Evolutionary conservation across 2,113 vertebrate genomes (phyloP), one percentile per base, ranked within the genome.

Genomic region (Oplegnathus fasciatus): DNA sequence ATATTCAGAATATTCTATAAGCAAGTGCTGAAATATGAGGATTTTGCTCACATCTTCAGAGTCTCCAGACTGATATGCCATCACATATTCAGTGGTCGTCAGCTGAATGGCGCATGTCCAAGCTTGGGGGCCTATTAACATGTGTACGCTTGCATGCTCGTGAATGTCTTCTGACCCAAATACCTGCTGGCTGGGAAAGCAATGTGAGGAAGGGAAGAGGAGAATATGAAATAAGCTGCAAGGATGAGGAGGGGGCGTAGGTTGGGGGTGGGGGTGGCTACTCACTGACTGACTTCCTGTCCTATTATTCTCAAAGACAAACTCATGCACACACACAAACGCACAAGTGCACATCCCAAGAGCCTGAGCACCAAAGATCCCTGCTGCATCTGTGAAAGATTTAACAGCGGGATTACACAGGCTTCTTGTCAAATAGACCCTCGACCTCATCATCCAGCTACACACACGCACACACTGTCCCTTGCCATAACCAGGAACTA

Each of bases 121-220:
- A 52, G 34, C 9, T 76, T 34, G 18, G 32, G 55, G 28, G 65
- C 57, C 50, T 70, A 54, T 58, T 70, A 76, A 54, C 54, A 57
- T 66, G 55, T 22, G 42, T 42, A 48, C 2, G 2, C 65, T 75
- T 62, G 28, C 54, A 50, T 81, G 50, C 54, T 69, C 0, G 14
- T 22, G 46, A 78, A n/a, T 71, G 50, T 62, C 82, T 85, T 67
- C 54, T 82, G 85, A 90, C 80, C 73, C 83, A 88, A 85, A 89
- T 87, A 80, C 72, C n/a, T 79, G 37, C 37, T 65, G 62, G 52
- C 48, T 65, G 70, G 26, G n/a, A 46, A 66, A 61, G 71, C 18
- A 46, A 9, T 37, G 20, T 50, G 54, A 70, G 26, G 42, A 77
- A 71, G 18, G 22, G 15, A 46, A 74, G 13, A 14, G 24, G 54